phyloP scores from a whole-genome alignment of 1,140 invertebrate species.

The Hyposmocoma kahamanoa region DNA sequence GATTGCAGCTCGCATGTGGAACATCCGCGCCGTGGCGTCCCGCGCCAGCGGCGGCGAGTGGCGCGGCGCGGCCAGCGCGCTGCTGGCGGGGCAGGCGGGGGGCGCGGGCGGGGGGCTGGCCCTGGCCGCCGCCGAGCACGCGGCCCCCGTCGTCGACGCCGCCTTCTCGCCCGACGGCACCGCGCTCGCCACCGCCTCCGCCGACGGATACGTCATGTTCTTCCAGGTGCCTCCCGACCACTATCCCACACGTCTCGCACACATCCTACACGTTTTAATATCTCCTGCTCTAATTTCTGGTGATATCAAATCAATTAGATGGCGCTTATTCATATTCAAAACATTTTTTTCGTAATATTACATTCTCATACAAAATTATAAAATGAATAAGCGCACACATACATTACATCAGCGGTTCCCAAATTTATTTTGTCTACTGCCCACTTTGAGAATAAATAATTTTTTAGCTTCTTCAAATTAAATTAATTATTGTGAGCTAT shows the following conservation, averaged over 20 bases:
- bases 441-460: too few species aligned
- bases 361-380: too few species aligned
- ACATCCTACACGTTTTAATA: too few species aligned
- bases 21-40: slow-evolving; percentile 18
- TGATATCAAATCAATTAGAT: too few species aligned
- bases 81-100: slow-evolving; percentile 4
- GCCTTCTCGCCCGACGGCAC: slow-evolving; percentile 95
- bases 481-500: too few species aligned
- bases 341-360: too few species aligned
- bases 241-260: background rate
- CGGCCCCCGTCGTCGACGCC: slow-evolving; percentile 85
- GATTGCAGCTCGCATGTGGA: slow-evolving; percentile 48
- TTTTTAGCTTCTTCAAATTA: too few species aligned
- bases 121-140: slow-evolving; percentile 71
- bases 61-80: slow-evolving; percentile 5
- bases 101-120: slow-evolving; percentile 10
- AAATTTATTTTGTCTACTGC: too few species aligned
- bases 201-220: slow-evolving; percentile 92
- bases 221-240: slow-evolving; percentile 81
- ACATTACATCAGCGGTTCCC: too few species aligned
- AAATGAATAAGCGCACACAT: too few species aligned
- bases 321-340: too few species aligned
- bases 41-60: slow-evolving; percentile 5
- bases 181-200: slow-evolving; percentile 90
- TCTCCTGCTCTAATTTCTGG: too few species aligned